A percentile compares a stretch with the other conserved stretches of the same genome.
These are phyloP conservation scores for human (Homo sapiens) DNA, from an alignment of 2,113 vertebrate genomes.

Conservation along the genomic window DNA sequence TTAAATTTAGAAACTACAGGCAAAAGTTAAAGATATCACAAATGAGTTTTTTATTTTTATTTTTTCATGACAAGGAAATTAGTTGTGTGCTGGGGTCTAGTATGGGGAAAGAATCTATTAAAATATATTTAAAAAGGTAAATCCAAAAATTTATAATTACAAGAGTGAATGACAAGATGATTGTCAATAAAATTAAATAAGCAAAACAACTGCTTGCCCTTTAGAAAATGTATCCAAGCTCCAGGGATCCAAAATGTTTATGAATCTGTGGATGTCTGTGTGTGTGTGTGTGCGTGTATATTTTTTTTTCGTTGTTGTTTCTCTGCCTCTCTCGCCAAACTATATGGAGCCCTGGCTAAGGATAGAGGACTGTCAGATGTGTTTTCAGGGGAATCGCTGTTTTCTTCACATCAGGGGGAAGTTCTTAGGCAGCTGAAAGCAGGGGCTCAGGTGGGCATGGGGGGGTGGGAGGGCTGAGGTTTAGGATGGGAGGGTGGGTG, in stretches of 20 bases:
- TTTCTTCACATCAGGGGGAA: background rate
- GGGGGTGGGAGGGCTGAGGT: background rate
- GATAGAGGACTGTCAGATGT: too few species aligned
- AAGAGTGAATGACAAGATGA: background rate
- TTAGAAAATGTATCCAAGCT: background rate
- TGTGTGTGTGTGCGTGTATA: fast-evolving
- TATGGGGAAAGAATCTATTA: background rate
- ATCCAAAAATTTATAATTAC: background rate
- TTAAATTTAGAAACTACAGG: background rate
- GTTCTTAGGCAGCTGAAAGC: too few species aligned
- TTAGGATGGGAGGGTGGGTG: background rate
- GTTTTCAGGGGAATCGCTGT: background rate
- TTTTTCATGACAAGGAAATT: background rate
- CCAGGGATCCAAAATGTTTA: background rate
- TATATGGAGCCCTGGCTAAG: background rate
- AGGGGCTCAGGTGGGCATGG: background rate
- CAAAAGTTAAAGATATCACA: background rate
- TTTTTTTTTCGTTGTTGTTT: background rate
- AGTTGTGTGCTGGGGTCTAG: background rate
- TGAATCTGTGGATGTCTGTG: background rate
- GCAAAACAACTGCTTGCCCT: background rate
- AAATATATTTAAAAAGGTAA: background rate
- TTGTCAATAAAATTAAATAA: background rate
- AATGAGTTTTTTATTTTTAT: background rate
- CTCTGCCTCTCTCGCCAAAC: background rate